Evolutionary conservation across 2,888 invertebrate genomes (phyloP).

Genomic region (Tetanocera ferruginea): DNA sequence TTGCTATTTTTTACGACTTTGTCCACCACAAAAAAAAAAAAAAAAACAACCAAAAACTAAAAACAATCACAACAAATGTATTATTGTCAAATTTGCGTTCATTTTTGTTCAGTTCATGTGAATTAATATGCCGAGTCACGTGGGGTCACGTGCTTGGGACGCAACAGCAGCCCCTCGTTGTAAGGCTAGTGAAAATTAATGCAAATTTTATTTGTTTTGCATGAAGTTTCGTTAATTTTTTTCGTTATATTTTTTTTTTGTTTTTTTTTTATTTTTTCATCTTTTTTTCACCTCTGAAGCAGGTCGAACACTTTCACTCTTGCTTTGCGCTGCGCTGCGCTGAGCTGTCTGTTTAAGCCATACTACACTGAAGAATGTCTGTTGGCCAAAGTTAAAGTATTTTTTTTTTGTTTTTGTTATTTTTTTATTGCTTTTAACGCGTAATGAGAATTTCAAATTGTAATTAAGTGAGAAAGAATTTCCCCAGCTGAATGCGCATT

Average conservation of each 20-base stretch:
- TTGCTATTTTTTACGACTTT: too few relatives aligned
- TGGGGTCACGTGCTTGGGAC: not conserved
- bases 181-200: not conserved
- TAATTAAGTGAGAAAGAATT: not conserved
- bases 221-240: not conserved
- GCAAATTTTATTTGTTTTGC: not conserved
- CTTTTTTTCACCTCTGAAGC: not conserved
- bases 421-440: not conserved
- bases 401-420: too few relatives aligned
- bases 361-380: too few relatives aligned
- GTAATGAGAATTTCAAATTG: conserved; percentile 12
- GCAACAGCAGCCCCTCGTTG: too few relatives aligned
- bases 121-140: not conserved
- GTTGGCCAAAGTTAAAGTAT: not conserved
- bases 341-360: too few relatives aligned
- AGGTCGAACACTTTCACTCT: conserved; percentile 17
- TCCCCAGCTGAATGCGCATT: not conserved
- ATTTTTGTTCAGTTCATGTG: too few relatives aligned
- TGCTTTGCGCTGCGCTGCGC: too few relatives aligned
- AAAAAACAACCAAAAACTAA: too few relatives aligned
- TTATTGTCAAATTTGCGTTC: too few relatives aligned
- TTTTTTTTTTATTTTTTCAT: not conserved
- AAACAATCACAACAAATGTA: too few relatives aligned
- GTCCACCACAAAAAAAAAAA: too few relatives aligned
- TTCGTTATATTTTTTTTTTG: not conserved